Evolutionary conservation across 2,888 invertebrate species (phyloP).

Genomic region (Holacanthella duospinosa): DNA sequence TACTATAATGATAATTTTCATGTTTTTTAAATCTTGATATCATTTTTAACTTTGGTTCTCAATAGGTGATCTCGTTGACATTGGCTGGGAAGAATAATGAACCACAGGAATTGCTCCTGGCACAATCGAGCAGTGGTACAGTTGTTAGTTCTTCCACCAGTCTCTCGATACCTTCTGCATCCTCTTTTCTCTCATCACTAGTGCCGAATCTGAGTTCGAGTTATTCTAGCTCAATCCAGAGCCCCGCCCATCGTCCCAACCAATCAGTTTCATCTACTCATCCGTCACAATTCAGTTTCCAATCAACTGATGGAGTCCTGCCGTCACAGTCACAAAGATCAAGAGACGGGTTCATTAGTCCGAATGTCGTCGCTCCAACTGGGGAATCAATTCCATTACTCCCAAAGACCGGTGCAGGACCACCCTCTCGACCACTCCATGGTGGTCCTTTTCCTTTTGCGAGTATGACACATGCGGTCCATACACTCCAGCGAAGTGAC

Average conservation of each 20-base stretch:
- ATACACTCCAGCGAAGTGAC: constrained; percentile 68
- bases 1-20: constrained; percentile 32
- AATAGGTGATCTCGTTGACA: constrained; percentile 51
- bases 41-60: no score
- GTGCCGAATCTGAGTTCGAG: neutral
- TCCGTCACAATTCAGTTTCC: constrained; percentile 12
- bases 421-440: constrained; percentile 47
- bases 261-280: constrained; percentile 5
- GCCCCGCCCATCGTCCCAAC: constrained; percentile 10
- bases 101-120: constrained; percentile 59
- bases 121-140: constrained; percentile 35
- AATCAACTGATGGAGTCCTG: neutral
- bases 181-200: constrained; percentile 33
- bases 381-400: constrained; percentile 33
- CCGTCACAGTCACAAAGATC: neutral
- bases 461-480: constrained; percentile 76
- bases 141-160: constrained; percentile 37
- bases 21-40: neutral
- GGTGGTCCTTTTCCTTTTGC: constrained; percentile 68
- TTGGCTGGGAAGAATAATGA: constrained; percentile 55
- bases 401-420: constrained; percentile 40
- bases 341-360: constrained; percentile 44
- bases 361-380: constrained; percentile 70
- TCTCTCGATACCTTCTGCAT: constrained; percentile 39
- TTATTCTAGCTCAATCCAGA: no score